Evolutionary conservation across 2,888 invertebrate species (phyloP), one percentile per base, ranked within the genome.

Genomic region (Gandaritis pyraliata): DNA sequence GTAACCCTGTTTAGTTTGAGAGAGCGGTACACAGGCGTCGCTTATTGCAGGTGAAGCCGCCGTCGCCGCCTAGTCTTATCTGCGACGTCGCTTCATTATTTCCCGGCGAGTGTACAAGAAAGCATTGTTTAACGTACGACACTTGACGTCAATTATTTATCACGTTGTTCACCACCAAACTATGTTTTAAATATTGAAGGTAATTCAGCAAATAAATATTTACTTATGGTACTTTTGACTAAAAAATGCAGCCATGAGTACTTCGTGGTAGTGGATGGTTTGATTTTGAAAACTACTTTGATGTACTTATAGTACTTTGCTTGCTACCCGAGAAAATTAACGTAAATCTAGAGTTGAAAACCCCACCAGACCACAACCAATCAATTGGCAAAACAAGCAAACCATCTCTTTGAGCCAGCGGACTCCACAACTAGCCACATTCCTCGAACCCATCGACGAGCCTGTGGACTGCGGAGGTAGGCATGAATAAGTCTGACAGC

Each of bases 31-130:
- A n/a, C 23, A n/a, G 57, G 33, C 38, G 47, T 51, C 43, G 51
- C 50, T 57, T 50, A 57, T 46, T 51, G 58, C 52, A 58, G 52
- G 51, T 39, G 46, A 5, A 58, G 58, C 51, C 58, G 29, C 58
- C 45, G 58, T 38, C 52, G 52, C 39, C 52, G 29, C 46, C 58
- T 52, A 51, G 58, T 47, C 58, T 51, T 39, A 58, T 29, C 58
- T 39, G 12, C 46, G 30, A 30, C 13, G 51, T 39, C 36, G 15
- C 30, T 51, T 51, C 52, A 52, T 58, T 58, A 58, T 54, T 54
- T 52, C 39, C 38, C 36, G 29, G 23, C 43, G 49, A 57, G 39
- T 49, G 15, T 48, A 39, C 46, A n/a, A 15, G 38, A 15, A 46
- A 15, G 39, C 51, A 39, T 39, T 52, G 52, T 33, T 41, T 16